Conservation (phyloP, 2,797 vertebrate species). For the Todus mexicanus region DNA sequence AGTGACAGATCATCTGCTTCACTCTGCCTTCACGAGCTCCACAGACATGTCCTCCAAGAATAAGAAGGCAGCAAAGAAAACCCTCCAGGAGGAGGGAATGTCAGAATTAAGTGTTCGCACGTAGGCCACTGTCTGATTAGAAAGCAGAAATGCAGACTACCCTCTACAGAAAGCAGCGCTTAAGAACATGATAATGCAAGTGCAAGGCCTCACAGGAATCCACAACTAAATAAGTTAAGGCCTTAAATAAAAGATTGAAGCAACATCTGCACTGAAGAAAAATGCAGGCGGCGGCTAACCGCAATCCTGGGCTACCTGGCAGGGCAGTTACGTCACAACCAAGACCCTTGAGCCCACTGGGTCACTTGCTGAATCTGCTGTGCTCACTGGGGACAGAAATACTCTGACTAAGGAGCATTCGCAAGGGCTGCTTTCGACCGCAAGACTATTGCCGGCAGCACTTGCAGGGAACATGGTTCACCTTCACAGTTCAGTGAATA, state of each 20-base stretch:
- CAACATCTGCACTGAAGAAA: background rate
- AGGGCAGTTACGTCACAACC: background rate
- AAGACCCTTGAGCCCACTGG: background rate
- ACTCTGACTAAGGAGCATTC: background rate
- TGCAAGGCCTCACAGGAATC: background rate
- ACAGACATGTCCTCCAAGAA: background rate
- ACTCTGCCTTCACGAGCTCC: background rate
- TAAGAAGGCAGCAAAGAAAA: background rate
- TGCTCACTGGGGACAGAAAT: background rate
- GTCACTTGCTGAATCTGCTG: background rate
- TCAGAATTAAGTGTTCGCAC: background rate
- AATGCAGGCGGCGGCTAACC: background rate
- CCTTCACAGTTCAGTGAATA: background rate
- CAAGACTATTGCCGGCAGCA: background rate
- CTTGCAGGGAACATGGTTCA: accelerated
- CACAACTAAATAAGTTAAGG: background rate
- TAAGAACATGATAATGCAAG: background rate
- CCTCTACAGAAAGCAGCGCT: background rate
- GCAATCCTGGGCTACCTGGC: background rate
- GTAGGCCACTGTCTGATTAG: background rate
- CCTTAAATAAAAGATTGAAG: background rate
- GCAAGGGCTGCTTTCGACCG: accelerated
- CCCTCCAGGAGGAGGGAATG: background rate
- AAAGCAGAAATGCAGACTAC: background rate
- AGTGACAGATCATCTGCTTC: background rate